Percentiles rank a stretch among this genome's conserved stretches.
Conservation (phyloP, 2,888 invertebrate genomes). For the Drosophila multiciliata region DNA sequence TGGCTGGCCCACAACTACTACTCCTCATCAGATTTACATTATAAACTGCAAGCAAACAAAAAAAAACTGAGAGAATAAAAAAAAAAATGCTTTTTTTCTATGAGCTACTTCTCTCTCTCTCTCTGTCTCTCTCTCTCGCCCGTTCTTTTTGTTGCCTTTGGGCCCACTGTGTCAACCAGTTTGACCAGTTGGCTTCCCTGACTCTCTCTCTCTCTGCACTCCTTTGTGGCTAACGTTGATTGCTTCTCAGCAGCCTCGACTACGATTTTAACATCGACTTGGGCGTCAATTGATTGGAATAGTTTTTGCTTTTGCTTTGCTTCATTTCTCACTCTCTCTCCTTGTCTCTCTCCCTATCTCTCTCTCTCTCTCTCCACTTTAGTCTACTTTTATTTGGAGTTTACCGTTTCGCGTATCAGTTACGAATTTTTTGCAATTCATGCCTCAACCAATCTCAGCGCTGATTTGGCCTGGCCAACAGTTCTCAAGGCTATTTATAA, state of each 20-base stretch:
- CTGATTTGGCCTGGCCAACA: slow-evolving; percentile 23
- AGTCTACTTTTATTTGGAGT: slow-evolving; percentile 41
- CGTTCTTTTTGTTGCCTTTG: slow-evolving; percentile 33
- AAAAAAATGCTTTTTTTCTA: slow-evolving; percentile 45
- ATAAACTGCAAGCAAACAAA: slow-evolving; percentile 21
- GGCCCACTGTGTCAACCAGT: slow-evolving; percentile 75
- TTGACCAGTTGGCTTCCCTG: slow-evolving; percentile 70
- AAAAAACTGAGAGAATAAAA: neutral
- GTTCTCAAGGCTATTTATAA: slow-evolving; percentile 54
- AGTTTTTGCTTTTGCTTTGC: slow-evolving; percentile 36
- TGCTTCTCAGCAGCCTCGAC: slow-evolving; percentile 56
- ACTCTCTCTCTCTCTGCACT: slow-evolving; percentile 39
- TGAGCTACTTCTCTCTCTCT: slow-evolving; percentile 37
- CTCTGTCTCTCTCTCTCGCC: neutral
- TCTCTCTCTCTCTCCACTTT: neutral
- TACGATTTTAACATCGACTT: slow-evolving; percentile 35
- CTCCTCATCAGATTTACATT: slow-evolving; percentile 40
- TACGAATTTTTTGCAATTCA: slow-evolving; percentile 63
- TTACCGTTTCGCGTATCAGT: slow-evolving; percentile 61
- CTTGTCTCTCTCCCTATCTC: neutral
- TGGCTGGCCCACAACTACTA: slow-evolving; percentile 1
- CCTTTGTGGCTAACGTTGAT: slow-evolving; percentile 60
- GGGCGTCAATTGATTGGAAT: slow-evolving; percentile 69
- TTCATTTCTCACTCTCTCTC: neutral
- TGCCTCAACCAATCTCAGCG: slow-evolving; percentile 46